Evolutionary conservation across 1,140 invertebrate species (phyloP).

Genomic region (Rhynchophorus ferrugineus): DNA sequence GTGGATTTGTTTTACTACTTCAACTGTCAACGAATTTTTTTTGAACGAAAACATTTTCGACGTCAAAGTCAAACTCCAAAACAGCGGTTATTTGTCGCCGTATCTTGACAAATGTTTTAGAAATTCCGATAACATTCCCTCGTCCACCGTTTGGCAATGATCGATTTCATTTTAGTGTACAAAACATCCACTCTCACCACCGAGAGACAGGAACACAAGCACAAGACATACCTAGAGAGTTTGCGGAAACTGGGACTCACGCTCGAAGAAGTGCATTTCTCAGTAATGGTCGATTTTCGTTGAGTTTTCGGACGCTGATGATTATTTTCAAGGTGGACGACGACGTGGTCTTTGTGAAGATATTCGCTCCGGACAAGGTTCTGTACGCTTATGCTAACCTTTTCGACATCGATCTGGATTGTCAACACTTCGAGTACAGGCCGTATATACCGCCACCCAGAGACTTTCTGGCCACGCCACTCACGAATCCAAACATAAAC

Average conservation of each 20-base stretch:
- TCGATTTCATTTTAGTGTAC: constrained; percentile 22
- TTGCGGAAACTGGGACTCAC: constrained; percentile 9
- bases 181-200: constrained; percentile 1
- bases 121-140: too few species aligned
- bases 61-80: too few species aligned
- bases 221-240: constrained; percentile 6
- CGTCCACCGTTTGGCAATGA: too few species aligned
- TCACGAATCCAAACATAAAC: constrained; percentile 11
- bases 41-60: too few species aligned
- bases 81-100: too few species aligned
- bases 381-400: constrained; percentile 1
- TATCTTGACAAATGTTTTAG: too few species aligned
- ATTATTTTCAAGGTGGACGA: constrained; percentile 11
- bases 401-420: constrained; percentile 15
- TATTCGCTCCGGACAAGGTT: constrained; percentile 7
- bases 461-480: constrained; percentile 11
- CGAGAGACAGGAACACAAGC: not conserved
- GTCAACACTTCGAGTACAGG: constrained; percentile 8
- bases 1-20: too few species aligned
- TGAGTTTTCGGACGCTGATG: too few species aligned
- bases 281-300: constrained; percentile 3
- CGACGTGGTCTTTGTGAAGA: constrained; percentile 13
- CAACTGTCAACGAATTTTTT: too few species aligned
- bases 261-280: constrained; percentile 13
- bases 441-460: constrained; percentile 4